Conservation (phyloP, 2,113 vertebrate genomes). For the Oncorhynchus keta region DNA sequence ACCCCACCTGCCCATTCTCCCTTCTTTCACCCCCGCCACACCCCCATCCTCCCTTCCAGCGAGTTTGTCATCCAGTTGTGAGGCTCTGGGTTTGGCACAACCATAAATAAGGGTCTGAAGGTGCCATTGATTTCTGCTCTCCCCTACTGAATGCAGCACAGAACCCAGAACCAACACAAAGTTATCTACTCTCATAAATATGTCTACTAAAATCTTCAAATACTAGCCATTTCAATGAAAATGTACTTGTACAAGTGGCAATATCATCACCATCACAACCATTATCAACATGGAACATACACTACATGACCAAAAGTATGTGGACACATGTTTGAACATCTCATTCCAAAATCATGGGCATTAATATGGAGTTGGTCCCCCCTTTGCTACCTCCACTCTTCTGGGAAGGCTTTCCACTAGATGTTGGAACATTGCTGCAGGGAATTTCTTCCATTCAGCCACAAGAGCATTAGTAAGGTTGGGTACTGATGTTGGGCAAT, state of each 20-base stretch:
- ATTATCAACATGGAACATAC: too few relatives aligned
- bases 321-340: too few relatives aligned
- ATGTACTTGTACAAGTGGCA: background rate
- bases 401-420: too few relatives aligned
- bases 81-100: constrained; percentile 58
- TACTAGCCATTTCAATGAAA: background rate
- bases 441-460: too few relatives aligned
- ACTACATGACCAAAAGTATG: too few relatives aligned
- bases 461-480: too few relatives aligned
- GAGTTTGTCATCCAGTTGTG: constrained; percentile 42
- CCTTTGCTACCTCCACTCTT: too few relatives aligned
- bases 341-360: too few relatives aligned
- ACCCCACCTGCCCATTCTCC: constrained; percentile 6
- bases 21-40: constrained; percentile 21
- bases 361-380: too few relatives aligned
- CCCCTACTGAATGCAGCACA: constrained; percentile 33
- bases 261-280: too few relatives aligned
- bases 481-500: too few relatives aligned
- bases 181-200: background rate
- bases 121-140: constrained; percentile 66
- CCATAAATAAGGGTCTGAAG: constrained; percentile 70
- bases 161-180: constrained; percentile 6
- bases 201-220: background rate
- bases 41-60: constrained; percentile 15
- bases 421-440: too few relatives aligned